These are phyloP conservation scores for Oryctes rhinoceros DNA, from an alignment of 1,140 invertebrate species.

Conservation along the genomic window DNA sequence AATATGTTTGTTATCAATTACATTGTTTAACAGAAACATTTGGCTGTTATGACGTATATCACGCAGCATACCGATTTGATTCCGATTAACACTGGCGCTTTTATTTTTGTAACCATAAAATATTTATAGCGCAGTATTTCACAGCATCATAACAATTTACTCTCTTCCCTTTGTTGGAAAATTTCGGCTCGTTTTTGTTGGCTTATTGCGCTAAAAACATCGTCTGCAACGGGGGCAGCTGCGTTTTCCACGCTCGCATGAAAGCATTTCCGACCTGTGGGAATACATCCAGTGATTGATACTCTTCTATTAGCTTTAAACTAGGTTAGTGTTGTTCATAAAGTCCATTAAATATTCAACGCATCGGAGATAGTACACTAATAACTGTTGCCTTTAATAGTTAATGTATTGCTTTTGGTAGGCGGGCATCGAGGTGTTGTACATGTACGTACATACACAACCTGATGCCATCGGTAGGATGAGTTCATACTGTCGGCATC, in stretches of 20 bases:
- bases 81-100: too few species aligned
- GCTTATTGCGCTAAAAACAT: conserved; percentile 20
- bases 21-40: too few species aligned
- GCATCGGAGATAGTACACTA: conserved; percentile 27
- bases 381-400: conserved; percentile 43
- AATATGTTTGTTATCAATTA: too few species aligned
- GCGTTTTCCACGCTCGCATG: background rate
- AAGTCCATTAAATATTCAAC: conserved; percentile 47
- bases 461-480: background rate
- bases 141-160: background rate
- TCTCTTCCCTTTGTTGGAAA: background rate
- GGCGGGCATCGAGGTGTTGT: conserved; percentile 1
- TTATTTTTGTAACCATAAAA: background rate
- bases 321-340: conserved; percentile 44
- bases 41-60: too few species aligned
- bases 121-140: background rate
- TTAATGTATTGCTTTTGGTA: conserved; percentile 42
- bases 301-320: conserved; percentile 43
- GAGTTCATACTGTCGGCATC: background rate
- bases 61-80: too few species aligned
- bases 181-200: background rate
- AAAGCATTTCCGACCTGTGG: conserved; percentile 34
- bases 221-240: conserved; percentile 24
- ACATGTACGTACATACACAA: background rate
- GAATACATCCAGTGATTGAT: conserved; percentile 46